Percentiles rank a stretch among this genome's conserved stretches.
phyloP scores from a whole-genome alignment of 1,140 invertebrate species.

The Ylistrum balloti region DNA sequence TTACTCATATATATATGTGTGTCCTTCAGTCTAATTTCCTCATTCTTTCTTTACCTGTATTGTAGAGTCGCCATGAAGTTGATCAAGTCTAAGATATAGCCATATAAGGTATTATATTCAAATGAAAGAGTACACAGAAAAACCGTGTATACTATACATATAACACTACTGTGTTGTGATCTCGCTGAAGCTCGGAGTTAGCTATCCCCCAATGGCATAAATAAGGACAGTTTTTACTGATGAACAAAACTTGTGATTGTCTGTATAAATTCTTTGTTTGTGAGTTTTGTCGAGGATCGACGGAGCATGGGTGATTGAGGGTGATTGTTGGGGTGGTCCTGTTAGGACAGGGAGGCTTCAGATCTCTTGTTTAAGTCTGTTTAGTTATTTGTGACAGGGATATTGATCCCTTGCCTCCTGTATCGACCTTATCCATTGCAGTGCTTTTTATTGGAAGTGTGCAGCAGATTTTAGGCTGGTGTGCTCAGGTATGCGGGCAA shows the following conservation, averaged over 20 bases:
- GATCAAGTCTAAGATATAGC: too few relatives aligned
- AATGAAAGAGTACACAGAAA: too few relatives aligned
- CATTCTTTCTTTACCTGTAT: too few relatives aligned
- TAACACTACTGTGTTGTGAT: too few relatives aligned
- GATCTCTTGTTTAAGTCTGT: background rate
- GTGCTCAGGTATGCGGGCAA: background rate
- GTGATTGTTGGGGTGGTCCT: background rate
- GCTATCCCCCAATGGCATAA: background rate
- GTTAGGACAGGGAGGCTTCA: background rate
- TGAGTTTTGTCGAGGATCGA: background rate
- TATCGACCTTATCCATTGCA: constrained; percentile 24
- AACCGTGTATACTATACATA: too few relatives aligned
- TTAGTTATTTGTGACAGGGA: constrained; percentile 23
- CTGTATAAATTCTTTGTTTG: background rate
- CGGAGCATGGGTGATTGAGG: background rate
- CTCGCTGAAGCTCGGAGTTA: background rate
- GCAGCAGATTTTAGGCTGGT: background rate
- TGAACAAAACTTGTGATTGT: constrained; percentile 19
- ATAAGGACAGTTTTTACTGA: background rate
- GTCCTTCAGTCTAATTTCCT: too few relatives aligned
- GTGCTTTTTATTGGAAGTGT: constrained; percentile 34
- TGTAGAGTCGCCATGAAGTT: too few relatives aligned
- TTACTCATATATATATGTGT: too few relatives aligned
- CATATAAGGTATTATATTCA: too few relatives aligned
- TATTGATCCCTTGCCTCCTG: background rate